phyloP scores from a whole-genome alignment of 2,888 invertebrate genomes.

The Philopedon plagiatum region DNA sequence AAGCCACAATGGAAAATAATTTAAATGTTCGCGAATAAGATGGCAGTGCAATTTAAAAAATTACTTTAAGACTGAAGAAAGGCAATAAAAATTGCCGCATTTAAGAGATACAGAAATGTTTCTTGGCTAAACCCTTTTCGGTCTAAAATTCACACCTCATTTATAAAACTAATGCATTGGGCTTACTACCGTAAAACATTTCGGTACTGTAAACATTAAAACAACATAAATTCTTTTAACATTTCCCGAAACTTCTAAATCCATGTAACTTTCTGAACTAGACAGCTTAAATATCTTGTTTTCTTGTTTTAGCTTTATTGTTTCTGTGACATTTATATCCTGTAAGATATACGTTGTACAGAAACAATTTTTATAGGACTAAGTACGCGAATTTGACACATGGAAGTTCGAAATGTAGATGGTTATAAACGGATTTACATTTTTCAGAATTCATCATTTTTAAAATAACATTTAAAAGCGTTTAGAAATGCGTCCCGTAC shows the following conservation, averaged over 20 bases:
- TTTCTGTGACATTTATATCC: constrained; percentile 35
- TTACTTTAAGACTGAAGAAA: not conserved
- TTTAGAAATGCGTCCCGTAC: no score
- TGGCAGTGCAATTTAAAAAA: no score
- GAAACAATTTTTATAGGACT: constrained; percentile 4
- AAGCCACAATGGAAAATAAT: no score
- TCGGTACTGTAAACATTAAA: constrained; percentile 35
- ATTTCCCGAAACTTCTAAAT: constrained; percentile 36
- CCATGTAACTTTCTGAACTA: constrained; percentile 39
- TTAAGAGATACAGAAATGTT: constrained; percentile 14
- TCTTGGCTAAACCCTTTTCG: constrained; percentile 10
- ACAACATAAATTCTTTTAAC: constrained; percentile 40
- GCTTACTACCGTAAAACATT: constrained; percentile 32
- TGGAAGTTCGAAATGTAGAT: no score
- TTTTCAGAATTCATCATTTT: no score
- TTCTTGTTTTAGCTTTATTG: constrained; percentile 30
- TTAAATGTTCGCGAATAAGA: no score
- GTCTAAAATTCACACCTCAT: constrained; percentile 32
- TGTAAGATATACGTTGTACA: constrained; percentile 17
- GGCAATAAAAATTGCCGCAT: constrained; percentile 11
- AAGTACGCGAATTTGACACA: not conserved
- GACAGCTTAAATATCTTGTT: constrained; percentile 40
- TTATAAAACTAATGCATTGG: constrained; percentile 32
- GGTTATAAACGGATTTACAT: no score
- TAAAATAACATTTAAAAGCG: no score